Base-by-base conservation (phyloP, 2,888 invertebrate genomes). In the Tinea pellionella region DNA sequence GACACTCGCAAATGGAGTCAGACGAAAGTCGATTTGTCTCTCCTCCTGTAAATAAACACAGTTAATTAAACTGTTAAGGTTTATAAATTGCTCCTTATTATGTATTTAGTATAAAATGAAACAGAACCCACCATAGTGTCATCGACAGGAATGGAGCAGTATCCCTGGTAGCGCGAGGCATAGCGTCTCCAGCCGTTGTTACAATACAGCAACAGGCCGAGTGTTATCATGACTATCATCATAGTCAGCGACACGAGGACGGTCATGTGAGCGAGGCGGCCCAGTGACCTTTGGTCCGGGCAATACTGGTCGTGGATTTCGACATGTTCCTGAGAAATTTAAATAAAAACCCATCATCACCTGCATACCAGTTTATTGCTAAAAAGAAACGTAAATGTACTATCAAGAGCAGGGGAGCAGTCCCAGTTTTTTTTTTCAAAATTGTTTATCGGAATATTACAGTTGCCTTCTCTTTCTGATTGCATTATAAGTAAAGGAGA, bases 141-240 rank as follows among this genome's bases (percentile, higher is more conserved):
- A 47, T 86, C 77, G 61, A 91, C 89, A 0, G 92, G 92, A 61
- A 94, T 90, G 61, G 89, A 89, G 74, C 93, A 93, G 89, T 90
- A 92, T 30, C 92, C 92, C 62, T 89, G 89, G 77, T 91, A 91
- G 61, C 90, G 89, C 70, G 88, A 75, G 72, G 90, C 90, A 55
- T 86, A 87, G 61, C 89, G 88, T 60, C 61, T 62, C 61, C 56
- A 62, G 65, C 59, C 68, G 73, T 93, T 93, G 67, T 94, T 91
- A 60, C 91, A 90, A 79, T 95, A 96, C 60, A 96, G 83, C 71
- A 93, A 91, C 61, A 94, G 88, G 3, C 94, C 95, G 7, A 92
- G 91, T 60, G 90, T 77, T 41, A 92, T 86, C 11, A 93, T 94
- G 69, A 93, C 89, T 18, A 95, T 91, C 61, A 92, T 74, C 29